Base-by-base conservation (phyloP, 2,113 vertebrate species). In the Xyliphius kryptos region DNA sequence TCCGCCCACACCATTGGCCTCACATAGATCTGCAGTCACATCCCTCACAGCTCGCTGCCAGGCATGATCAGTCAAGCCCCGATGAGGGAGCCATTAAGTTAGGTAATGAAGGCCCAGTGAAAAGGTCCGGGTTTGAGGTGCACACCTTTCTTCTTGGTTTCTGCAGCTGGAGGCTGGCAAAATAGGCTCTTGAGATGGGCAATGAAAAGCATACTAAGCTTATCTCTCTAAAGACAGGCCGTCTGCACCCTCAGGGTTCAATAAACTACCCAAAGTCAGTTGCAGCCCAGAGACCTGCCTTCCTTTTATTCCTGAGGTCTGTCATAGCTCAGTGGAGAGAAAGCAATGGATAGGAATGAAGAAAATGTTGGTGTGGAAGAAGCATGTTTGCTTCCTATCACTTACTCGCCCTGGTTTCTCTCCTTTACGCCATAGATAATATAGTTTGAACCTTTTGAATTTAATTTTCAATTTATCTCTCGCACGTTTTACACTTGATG, bases 211-310 rank as follows among this genome's bases (percentile, higher is more conserved):
- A 57, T 56, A 46, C 60, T 58, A 64, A 58, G 55, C 65, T 68
- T 73, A 73, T 73, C 70, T 73, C 66, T 65, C 66, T 10, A 50
- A 68, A 73, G 66, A 64, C 56, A 73, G 70, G 12, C 61, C 66
- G 47, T 12, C 50, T 56, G 21, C 37, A 54, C 55, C 70, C 61
- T 68, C 58, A 13, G 61, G 66, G 56, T 63, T 63, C 62, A 68
- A 68, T 72, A 72, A 72, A 72, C 60, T 61, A 72, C 66, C 65
- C 60, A 64, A 60, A 68, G 66, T 68, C 70, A 68, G 65, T 51
- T 44, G 37, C 17, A 58, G 55, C 40, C 55, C 36, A 15, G 49
- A 72, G 65, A 68, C 62, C 65, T 49, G 44, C 56, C 65, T 63
- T 36, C 54, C 66, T 53, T 68, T 68, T 68, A 64, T 49, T 61